Conservation (phyloP, 2,797 vertebrate genomes). For the Coranthus polyacanthus region DNA sequence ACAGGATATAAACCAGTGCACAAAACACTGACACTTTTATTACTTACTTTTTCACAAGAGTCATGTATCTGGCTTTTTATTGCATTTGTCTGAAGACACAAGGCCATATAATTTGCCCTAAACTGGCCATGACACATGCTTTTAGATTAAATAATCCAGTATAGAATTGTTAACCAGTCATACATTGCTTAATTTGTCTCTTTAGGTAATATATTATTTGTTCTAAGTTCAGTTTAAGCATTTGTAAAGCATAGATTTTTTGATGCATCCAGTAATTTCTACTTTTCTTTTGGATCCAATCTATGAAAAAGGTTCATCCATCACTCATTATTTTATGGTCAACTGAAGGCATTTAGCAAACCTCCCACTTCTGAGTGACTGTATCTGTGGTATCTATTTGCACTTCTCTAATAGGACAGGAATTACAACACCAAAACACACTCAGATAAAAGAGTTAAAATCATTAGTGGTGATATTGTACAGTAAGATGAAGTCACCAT, state of each 20-base stretch:
- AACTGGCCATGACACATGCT: slow-evolving; percentile 28
- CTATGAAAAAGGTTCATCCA: slow-evolving; percentile 28
- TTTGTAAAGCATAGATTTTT: too few species aligned
- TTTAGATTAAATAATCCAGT: slow-evolving; percentile 56
- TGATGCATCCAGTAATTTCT: too few species aligned
- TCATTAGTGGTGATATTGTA: slow-evolving; percentile 66
- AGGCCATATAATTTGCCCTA: slow-evolving; percentile 43
- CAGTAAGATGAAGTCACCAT: slow-evolving; percentile 61
- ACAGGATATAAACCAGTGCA: slow-evolving; percentile 52
- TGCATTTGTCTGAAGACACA: slow-evolving; percentile 53
- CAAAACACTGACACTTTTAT: slow-evolving; percentile 62
- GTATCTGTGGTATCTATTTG: slow-evolving; percentile 32
- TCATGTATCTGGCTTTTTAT: slow-evolving; percentile 61
- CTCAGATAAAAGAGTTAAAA: slow-evolving; percentile 64
- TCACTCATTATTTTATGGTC: slow-evolving; percentile 38
- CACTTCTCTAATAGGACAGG: slow-evolving; percentile 21
- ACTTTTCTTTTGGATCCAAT: slow-evolving; percentile 24
- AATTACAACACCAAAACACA: slow-evolving; percentile 55
- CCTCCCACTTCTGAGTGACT: slow-evolving; percentile 19
- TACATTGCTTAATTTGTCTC: slow-evolving; percentile 27
- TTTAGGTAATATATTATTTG: slow-evolving; percentile 9
- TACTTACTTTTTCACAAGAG: slow-evolving; percentile 50
- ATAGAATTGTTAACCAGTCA: slow-evolving; percentile 30
- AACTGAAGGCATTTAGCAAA: slow-evolving; percentile 31
- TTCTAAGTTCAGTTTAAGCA: not conserved